These are phyloP conservation scores for Eremobia ochroleuca DNA, from an alignment of 2,888 invertebrate species.

Conservation along the genomic window DNA sequence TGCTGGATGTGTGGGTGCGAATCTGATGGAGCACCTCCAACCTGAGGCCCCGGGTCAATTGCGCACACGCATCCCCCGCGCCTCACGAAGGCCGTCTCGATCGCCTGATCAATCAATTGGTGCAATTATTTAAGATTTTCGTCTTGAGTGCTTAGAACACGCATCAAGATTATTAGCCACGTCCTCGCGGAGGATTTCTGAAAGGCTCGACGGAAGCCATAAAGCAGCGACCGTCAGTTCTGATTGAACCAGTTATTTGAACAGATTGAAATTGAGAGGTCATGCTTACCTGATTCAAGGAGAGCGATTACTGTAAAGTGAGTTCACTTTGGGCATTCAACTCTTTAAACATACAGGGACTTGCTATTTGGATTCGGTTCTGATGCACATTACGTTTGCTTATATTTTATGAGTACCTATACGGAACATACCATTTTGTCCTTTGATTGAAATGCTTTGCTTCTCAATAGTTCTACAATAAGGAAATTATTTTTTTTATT, in stretches of 20 bases:
- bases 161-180: slow-evolving; percentile 45
- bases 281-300: slow-evolving; percentile 51
- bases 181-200: slow-evolving; percentile 50
- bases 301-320: slow-evolving; percentile 37
- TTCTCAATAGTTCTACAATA: background rate
- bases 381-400: background rate
- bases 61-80: slow-evolving; percentile 42
- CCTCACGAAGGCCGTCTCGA: slow-evolving; percentile 58
- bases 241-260: slow-evolving; percentile 49
- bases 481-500: no score
- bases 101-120: slow-evolving; percentile 54
- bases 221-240: slow-evolving; percentile 42
- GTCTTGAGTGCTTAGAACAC: slow-evolving; percentile 49
- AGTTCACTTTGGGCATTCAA: slow-evolving; percentile 14
- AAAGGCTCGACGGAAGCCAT: slow-evolving; percentile 53
- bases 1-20: slow-evolving; percentile 58
- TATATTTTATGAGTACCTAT: background rate
- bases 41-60: slow-evolving; percentile 57
- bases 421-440: background rate
- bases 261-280: slow-evolving; percentile 56
- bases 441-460: background rate
- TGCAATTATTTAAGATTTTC: slow-evolving; percentile 61
- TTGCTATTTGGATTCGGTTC: background rate
- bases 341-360: slow-evolving; percentile 24
- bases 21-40: slow-evolving; percentile 41